Percentiles rank a stretch among this genome's conserved stretches.
Evolutionary conservation across 2,113 vertebrate species (phyloP).

Genomic region (Myiopsitta monachus): DNA sequence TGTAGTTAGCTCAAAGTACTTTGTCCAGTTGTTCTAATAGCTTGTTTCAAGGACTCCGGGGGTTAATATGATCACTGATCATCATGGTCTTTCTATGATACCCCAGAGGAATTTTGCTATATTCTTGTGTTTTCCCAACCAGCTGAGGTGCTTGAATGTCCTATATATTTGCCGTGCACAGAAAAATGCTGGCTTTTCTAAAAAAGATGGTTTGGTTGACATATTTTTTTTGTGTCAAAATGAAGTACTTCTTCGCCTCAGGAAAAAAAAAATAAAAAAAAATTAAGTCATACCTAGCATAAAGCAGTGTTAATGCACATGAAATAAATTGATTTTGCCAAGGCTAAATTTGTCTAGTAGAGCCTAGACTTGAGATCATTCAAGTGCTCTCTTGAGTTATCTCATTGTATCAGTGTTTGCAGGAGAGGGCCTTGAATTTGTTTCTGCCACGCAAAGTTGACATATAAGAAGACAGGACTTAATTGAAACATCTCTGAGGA

Average conservation of each 20-base stretch:
- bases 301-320: constrained; percentile 29
- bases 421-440: constrained; percentile 53
- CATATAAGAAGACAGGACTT: constrained; percentile 8
- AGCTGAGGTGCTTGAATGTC: not conserved
- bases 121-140: not conserved
- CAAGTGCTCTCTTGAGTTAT: constrained; percentile 40
- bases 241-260: not conserved
- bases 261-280: not conserved
- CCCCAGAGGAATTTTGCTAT: not conserved
- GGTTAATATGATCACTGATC: not conserved
- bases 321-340: constrained; percentile 57
- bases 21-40: not conserved
- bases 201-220: not conserved
- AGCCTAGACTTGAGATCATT: constrained; percentile 46
- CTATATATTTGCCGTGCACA: not conserved
- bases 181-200: not conserved
- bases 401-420: constrained; percentile 37
- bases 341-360: constrained; percentile 45
- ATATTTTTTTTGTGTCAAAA: constrained; percentile 39
- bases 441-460: constrained; percentile 36
- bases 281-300: not conserved
- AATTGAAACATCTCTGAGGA: constrained; percentile 41
- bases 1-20: not conserved
- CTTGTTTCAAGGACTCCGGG: not conserved
- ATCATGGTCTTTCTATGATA: not conserved